Percentiles rank a stretch among this genome's conserved stretches.
phyloP scores from a whole-genome alignment of 2,888 invertebrate species.

The Hymenopus coronatus region DNA sequence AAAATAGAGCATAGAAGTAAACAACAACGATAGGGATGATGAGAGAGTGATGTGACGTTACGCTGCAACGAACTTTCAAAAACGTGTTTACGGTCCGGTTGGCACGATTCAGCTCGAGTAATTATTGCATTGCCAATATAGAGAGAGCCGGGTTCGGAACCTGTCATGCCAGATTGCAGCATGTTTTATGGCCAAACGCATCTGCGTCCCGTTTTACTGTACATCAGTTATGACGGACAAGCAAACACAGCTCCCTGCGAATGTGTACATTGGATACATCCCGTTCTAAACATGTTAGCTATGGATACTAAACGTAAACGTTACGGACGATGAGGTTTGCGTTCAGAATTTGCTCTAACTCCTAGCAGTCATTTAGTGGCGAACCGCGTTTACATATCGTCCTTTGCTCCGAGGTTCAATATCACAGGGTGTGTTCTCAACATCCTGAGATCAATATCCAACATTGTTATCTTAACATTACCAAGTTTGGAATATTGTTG shows the following conservation, averaged over 20 bases:
- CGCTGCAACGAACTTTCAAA: neutral
- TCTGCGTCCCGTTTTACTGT: neutral
- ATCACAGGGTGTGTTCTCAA: neutral
- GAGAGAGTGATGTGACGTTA: neutral
- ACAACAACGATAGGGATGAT: no score
- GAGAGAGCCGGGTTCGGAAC: neutral
- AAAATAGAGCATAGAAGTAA: no score
- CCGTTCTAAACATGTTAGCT: neutral
- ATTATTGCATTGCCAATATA: neutral
- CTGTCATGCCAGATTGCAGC: neutral
- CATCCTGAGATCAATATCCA: no score
- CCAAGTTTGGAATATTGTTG: no score
- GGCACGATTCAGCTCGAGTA: neutral
- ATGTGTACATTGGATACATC: neutral
- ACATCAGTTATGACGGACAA: neutral
- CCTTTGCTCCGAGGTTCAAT: neutral
- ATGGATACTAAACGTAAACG: neutral
- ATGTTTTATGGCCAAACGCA: neutral
- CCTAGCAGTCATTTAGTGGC: neutral
- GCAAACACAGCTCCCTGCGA: neutral
- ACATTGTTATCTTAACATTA: no score
- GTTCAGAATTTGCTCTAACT: neutral
- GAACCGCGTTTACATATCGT: neutral
- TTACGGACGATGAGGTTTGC: neutral
- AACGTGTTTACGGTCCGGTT: neutral